phyloP scores from a whole-genome alignment of 2,113 vertebrate genomes.

The Notarius quadriscutis region DNA sequence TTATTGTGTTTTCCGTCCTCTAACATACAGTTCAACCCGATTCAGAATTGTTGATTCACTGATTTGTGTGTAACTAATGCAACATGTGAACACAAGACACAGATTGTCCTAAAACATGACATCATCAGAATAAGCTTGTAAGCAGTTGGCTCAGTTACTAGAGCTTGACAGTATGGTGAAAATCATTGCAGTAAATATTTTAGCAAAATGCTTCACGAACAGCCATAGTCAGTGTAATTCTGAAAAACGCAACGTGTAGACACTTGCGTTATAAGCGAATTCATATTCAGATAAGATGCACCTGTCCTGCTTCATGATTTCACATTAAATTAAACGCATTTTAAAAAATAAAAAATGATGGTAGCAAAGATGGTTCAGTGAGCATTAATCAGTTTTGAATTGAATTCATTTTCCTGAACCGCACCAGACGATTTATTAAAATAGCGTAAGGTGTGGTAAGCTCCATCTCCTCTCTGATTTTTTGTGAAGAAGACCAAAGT shows the following conservation, averaged over 20 bases:
- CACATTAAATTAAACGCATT: not conserved
- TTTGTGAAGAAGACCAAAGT: not conserved
- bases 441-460: not conserved
- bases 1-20: not conserved
- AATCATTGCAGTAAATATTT: not conserved
- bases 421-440: not conserved
- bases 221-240: not conserved
- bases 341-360: not conserved
- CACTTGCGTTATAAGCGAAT: not conserved
- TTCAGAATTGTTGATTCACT: not conserved
- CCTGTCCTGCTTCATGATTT: not conserved
- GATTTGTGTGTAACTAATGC: not conserved
- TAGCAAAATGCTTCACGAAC: not conserved
- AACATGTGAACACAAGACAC: not conserved
- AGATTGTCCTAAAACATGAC: not conserved
- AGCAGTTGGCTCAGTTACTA: not conserved
- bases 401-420: not conserved
- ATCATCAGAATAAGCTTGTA: not conserved
- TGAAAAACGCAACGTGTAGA: not conserved
- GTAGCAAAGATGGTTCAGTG: not conserved
- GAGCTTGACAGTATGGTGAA: not conserved
- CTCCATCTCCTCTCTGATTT: not conserved
- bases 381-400: not conserved
- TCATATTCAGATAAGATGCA: not conserved
- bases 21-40: not conserved